Evolutionary conservation across 2,888 invertebrate genomes (phyloP).

Genomic region (Adela reaumurella): DNA sequence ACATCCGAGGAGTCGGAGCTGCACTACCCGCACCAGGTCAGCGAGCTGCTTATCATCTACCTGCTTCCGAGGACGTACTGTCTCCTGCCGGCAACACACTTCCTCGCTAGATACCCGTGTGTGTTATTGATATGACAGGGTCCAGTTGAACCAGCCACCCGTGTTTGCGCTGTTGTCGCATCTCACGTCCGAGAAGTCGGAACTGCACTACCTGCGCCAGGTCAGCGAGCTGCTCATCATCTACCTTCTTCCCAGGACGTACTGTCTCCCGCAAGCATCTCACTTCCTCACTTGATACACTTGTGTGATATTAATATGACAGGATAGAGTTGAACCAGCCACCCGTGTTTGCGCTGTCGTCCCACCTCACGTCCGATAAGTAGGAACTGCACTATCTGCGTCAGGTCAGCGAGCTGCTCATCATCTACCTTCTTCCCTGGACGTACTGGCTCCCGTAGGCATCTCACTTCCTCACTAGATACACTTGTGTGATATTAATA

Average conservation of each 20-base stretch:
- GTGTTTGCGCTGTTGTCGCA: slow-evolving; percentile 73
- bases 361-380: slow-evolving; percentile 69
- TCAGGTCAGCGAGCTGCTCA: slow-evolving; percentile 76
- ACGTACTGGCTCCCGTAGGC: slow-evolving; percentile 76
- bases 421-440: slow-evolving; percentile 77
- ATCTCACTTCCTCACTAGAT: slow-evolving; percentile 75
- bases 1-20: slow-evolving; percentile 70
- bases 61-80: slow-evolving; percentile 80
- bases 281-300: slow-evolving; percentile 78
- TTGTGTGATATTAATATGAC: slow-evolving; percentile 6
- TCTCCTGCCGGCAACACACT: slow-evolving; percentile 70
- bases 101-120: too few relatives aligned
- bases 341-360: slow-evolving; percentile 69
- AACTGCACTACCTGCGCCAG: slow-evolving; percentile 76
- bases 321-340: slow-evolving; percentile 61
- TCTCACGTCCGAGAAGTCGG: slow-evolving; percentile 67
- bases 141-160: slow-evolving; percentile 61
- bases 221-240: slow-evolving; percentile 80
- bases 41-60: slow-evolving; percentile 78
- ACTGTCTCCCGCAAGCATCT: slow-evolving; percentile 73
- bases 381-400: slow-evolving; percentile 78
- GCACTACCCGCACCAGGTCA: slow-evolving; percentile 76
- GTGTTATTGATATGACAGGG: too few relatives aligned
- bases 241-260: slow-evolving; percentile 76
- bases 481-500: slow-evolving; percentile 57